A percentile compares a stretch with the other conserved stretches of the same genome.
Conservation (phyloP, 92 coral and sea anemone genomes). For the Hydrozoanthus gracilis region DNA sequence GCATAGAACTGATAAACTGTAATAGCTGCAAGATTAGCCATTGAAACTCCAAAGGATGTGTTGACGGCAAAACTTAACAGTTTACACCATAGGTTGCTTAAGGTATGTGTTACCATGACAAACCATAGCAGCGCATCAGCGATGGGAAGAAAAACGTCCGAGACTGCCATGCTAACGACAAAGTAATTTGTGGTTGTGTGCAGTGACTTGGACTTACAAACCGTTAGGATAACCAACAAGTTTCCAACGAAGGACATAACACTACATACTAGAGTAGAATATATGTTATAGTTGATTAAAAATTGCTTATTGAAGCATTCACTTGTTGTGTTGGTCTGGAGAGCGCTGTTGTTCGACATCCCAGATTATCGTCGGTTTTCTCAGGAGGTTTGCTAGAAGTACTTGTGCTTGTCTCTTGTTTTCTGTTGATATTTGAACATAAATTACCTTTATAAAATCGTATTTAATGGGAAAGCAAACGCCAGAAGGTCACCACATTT, state of each 20-base stretch:
- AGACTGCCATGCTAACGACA: background rate
- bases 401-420: background rate
- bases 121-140: too few species aligned
- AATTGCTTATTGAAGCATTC: background rate
- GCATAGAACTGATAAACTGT: too few species aligned
- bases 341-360: background rate
- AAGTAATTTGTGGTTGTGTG: background rate
- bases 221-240: background rate
- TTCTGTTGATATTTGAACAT: too few species aligned
- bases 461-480: too few species aligned
- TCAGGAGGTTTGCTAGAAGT: background rate
- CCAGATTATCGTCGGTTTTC: background rate
- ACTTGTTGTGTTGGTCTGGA: background rate
- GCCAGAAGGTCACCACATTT: too few species aligned
- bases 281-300: background rate
- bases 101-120: too few species aligned
- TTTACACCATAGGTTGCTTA: too few species aligned
- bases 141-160: background rate
- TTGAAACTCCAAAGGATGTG: too few species aligned
- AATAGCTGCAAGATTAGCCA: too few species aligned
- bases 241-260: background rate
- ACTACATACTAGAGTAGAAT: background rate
- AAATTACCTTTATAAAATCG: too few species aligned
- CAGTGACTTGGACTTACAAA: background rate
- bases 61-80: too few species aligned